Evolutionary conservation across 2,888 invertebrate species (phyloP), one percentile per base, ranked within the genome.

Genomic region (Bombyx huttoni): DNA sequence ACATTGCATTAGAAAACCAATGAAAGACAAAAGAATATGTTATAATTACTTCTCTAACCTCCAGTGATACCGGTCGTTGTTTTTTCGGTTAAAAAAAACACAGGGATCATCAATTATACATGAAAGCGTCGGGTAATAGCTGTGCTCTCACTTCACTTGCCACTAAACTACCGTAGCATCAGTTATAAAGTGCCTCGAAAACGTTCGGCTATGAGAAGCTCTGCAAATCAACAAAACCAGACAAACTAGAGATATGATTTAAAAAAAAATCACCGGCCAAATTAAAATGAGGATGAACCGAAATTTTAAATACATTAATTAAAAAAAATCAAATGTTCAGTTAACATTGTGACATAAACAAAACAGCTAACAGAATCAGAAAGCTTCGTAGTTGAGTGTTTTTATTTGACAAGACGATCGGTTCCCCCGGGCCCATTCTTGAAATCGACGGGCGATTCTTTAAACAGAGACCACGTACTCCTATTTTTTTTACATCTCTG

Each of bases 71-170:
- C 24, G 5, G 24, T 24, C 24, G 24, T 24, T 24, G 2, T 2
- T 24, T 24, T 24, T 24, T 24, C 40, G 12, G 40, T 40, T 40
- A 6, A 40, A 3, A 40, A 8, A 40, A 40, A 40, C 8, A 12
- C 5, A 40, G 7, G 12, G 7, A 40, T 24, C 24, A 24, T 40
- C 3, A 40, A 40, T 40, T 40, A 7, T 10, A 40, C 40, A 40
- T 10, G 12, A 60, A 65, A 57, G 56, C 60, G 63, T 65, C 58
- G 59, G 63, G 64, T 62, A 66, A 66, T 68, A 64, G 67, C 61
- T 58, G 55, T 57, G 54, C 58, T 56, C 58, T 52, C 52, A 45
- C 50, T 40, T 40, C 40, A 40, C 40, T 10, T 12, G 40, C 8
- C 40, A 12, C 40, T 6, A 40, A 40, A 40, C 40, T 40, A 40